These are phyloP conservation scores for Epizoanthus stellaris DNA, from an alignment of 92 coral and sea anemone genomes.

Conservation along the genomic window DNA sequence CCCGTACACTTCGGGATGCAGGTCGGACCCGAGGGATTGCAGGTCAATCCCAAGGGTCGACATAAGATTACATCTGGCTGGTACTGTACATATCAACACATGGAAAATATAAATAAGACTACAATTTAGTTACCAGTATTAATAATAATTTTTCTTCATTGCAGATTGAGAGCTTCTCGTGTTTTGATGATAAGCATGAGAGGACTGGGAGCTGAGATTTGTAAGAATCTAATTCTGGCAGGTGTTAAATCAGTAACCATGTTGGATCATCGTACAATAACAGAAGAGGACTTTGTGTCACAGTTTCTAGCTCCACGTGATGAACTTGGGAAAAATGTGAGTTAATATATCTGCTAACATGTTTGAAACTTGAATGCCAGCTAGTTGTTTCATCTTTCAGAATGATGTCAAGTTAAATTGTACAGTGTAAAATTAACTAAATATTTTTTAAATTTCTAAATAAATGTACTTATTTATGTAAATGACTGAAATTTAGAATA, in stretches of 20 bases:
- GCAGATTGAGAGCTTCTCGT: conserved; percentile 87
- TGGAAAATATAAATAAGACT: too few species aligned
- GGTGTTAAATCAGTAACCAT: conserved; percentile 94
- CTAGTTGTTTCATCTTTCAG: background rate
- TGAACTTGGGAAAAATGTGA: conserved; percentile 92
- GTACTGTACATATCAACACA: too few species aligned
- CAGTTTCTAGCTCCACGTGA: conserved; percentile 91
- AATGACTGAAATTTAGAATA: too few species aligned
- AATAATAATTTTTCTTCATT: conserved; percentile 3
- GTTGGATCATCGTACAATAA: conserved; percentile 75
- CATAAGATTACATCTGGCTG: too few species aligned
- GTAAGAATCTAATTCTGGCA: conserved; percentile 94
- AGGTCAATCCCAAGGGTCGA: too few species aligned
- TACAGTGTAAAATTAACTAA: too few species aligned
- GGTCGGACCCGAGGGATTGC: too few species aligned
- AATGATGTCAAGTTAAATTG: background rate
- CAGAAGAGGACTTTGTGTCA: conserved; percentile 86
- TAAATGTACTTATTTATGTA: too few species aligned
- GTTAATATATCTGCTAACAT: conserved; percentile 33
- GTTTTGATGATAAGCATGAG: conserved; percentile 85
- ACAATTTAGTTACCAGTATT: too few species aligned
- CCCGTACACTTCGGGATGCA: too few species aligned
- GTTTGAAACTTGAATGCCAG: background rate
- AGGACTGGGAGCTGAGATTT: conserved; percentile 98
- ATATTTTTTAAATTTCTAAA: too few species aligned